Conservation (phyloP, 2,113 vertebrate species). For the Tor tambroides region DNA sequence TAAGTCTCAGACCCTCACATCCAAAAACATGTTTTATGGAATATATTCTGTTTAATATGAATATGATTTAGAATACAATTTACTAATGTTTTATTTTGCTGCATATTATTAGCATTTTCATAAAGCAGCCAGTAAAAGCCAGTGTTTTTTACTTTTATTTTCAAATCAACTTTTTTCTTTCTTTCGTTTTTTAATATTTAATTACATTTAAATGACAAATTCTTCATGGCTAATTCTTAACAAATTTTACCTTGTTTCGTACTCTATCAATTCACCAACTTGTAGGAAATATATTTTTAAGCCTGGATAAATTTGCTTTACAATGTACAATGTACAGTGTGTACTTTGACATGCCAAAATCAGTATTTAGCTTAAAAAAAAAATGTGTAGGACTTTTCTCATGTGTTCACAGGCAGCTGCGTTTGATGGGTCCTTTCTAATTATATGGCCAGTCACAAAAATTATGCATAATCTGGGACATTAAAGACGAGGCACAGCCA, state of each 20-base stretch:
- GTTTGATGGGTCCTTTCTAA: background rate
- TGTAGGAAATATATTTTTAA: background rate
- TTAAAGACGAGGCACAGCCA: background rate
- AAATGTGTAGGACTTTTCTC: background rate
- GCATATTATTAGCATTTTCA: background rate
- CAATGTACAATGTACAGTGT: background rate
- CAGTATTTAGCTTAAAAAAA: background rate
- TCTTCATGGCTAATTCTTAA: background rate
- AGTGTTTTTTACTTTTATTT: background rate
- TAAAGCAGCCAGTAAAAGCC: background rate
- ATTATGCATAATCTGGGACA: background rate
- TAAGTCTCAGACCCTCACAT: slow-evolving; percentile 25
- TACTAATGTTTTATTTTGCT: background rate
- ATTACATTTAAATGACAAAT: background rate
- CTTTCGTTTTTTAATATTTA: too few relatives aligned
- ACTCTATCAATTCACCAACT: background rate
- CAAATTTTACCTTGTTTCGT: background rate
- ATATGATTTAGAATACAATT: background rate
- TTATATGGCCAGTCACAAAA: background rate
- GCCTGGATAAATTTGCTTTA: background rate
- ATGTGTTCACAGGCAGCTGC: background rate
- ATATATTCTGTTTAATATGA: background rate
- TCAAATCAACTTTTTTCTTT: background rate
- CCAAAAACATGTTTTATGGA: too few relatives aligned
- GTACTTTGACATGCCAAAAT: background rate